Conservation (phyloP, 2,113 vertebrate species). For the Onychostoma macrolepis region DNA sequence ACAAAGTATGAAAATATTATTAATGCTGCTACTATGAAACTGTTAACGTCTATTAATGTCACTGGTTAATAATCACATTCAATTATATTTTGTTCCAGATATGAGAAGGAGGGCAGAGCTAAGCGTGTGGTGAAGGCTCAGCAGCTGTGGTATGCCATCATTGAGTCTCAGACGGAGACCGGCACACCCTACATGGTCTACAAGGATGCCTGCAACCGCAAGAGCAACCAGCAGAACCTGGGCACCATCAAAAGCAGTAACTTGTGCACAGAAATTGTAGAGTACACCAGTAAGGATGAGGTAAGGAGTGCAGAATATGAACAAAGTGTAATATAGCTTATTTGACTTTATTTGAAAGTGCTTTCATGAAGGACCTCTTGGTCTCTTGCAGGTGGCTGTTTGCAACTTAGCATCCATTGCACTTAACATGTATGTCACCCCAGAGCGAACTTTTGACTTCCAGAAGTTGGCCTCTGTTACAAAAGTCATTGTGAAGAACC, state of each 20-base stretch:
- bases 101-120: constrained; percentile 85
- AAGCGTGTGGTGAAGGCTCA: constrained; percentile 92
- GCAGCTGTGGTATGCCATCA: constrained; percentile 94
- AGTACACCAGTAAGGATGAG: constrained; percentile 94
- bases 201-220: constrained; percentile 95
- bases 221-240: constrained; percentile 97
- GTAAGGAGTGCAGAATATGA: constrained; percentile 63
- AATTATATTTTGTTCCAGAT: constrained; percentile 71
- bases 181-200: constrained; percentile 97
- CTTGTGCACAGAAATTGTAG: constrained; percentile 93
- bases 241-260: constrained; percentile 98
- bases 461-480: constrained; percentile 88
- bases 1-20: constrained; percentile 76
- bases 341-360: neutral
- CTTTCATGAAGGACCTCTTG: neutral
- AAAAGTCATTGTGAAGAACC: constrained; percentile 89
- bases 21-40: neutral
- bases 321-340: neutral
- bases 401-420: constrained; percentile 95
- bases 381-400: constrained; percentile 86
- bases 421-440: constrained; percentile 95
- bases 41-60: neutral
- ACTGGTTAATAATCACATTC: neutral
- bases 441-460: constrained; percentile 89
- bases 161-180: constrained; percentile 96